A percentile compares a stretch with the other conserved stretches of the same genome.
Conservation (phyloP, 2,113 vertebrate genomes). For the Chaenogobius annularis region DNA sequence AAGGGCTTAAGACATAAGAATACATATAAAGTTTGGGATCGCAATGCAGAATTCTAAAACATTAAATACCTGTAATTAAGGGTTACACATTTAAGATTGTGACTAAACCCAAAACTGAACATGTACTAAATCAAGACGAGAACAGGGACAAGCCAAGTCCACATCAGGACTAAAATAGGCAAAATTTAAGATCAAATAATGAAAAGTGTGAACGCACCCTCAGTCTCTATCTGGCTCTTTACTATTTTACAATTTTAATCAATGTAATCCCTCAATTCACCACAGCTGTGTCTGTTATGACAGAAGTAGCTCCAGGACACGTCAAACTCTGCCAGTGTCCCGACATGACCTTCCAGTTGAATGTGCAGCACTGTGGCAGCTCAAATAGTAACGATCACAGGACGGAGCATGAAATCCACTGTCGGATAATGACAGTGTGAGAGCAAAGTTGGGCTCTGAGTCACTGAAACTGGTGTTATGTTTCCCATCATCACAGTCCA, state of each 20-base stretch:
- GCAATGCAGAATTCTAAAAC: no score
- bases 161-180: no score
- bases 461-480: conserved; percentile 32
- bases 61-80: no score
- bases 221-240: no score
- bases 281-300: not conserved
- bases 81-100: no score
- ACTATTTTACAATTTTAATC: not conserved
- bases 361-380: conserved; percentile 19
- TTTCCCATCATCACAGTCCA: conserved; percentile 25
- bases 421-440: conserved; percentile 34
- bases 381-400: conserved; percentile 15
- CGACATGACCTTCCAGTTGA: conserved; percentile 17
- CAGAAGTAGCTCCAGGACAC: not conserved
- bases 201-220: no score
- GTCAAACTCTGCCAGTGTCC: conserved; percentile 12
- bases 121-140: no score
- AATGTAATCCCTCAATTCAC: not conserved
- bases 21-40: no score
- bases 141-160: no score
- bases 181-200: no score
- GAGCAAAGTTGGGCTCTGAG: conserved; percentile 33
- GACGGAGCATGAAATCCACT: conserved; percentile 21
- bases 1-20: no score
- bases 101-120: no score